Conservation (phyloP, 2,888 invertebrate genomes). For the Callyntrura guangdongensis region DNA sequence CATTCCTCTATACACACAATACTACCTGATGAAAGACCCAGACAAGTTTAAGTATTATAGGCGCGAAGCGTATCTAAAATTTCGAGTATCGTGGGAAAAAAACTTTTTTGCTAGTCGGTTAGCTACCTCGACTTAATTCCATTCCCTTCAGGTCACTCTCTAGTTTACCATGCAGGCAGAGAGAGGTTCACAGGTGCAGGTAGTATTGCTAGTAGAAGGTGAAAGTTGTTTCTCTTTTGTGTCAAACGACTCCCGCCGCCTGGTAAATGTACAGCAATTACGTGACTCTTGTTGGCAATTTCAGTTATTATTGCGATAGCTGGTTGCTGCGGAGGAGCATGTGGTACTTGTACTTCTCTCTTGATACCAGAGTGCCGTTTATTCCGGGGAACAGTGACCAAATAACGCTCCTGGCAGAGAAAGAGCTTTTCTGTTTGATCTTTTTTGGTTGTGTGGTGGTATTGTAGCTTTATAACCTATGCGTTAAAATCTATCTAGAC, state of each 20-base stretch:
- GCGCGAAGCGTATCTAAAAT: background rate
- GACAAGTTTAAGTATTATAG: too few species aligned
- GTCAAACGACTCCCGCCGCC: background rate
- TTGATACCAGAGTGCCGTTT: too few species aligned
- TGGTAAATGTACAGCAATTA: conserved; percentile 5
- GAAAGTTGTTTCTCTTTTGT: conserved; percentile 26
- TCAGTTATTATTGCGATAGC: background rate
- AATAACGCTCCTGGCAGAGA: too few species aligned
- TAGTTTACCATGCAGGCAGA: background rate
- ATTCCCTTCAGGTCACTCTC: background rate
- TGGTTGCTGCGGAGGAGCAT: background rate
- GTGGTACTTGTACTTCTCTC: background rate
- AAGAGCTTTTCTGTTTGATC: too few species aligned
- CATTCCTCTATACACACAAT: too few species aligned
- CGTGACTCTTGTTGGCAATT: background rate
- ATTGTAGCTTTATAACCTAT: too few species aligned
- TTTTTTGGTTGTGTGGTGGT: too few species aligned
- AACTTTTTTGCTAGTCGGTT: conserved; percentile 13
- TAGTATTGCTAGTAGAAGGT: background rate
- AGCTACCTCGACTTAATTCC: background rate
- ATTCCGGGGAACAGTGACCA: too few species aligned
- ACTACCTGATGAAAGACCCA: too few species aligned
- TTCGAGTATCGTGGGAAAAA: conserved; percentile 15
- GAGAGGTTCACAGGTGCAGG: background rate
- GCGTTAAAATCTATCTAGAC: too few species aligned